Conservation (phyloP, 1,140 invertebrate genomes). For the Bombus difficillimus region DNA sequence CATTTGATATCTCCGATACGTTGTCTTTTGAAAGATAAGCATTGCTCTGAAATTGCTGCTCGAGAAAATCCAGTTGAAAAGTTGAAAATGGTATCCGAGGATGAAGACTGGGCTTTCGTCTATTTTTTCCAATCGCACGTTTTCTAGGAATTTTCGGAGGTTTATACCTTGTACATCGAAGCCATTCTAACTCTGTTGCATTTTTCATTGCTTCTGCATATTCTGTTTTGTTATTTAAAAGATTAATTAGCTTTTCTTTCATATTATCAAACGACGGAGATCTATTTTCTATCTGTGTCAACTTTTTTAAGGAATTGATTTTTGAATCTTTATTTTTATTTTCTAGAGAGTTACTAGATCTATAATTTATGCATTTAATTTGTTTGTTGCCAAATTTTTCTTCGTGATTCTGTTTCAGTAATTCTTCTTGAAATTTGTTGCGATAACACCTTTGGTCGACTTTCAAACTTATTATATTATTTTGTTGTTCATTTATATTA, state of each 20-base stretch:
- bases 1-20: conserved; percentile 1
- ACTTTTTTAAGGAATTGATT: neutral
- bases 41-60: conserved; percentile 84
- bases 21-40: conserved; percentile 84
- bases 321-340: neutral
- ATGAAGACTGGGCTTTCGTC: conserved; percentile 84
- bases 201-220: no score
- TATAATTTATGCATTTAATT: neutral
- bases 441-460: neutral
- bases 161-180: conserved; percentile 89
- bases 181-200: conserved; percentile 82
- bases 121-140: conserved; percentile 76
- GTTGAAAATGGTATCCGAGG: conserved; percentile 86
- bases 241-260: no score
- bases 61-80: conserved; percentile 84
- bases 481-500: neutral
- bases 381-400: neutral
- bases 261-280: neutral
- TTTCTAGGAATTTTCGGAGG: conserved; percentile 89
- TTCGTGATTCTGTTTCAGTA: neutral
- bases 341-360: no score
- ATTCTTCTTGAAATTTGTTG: neutral
- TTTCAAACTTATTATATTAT: neutral
- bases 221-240: neutral
- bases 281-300: neutral